These are phyloP conservation scores for Uropetala carovei DNA, from an alignment of 2,888 invertebrate species.

Conservation along the genomic window DNA sequence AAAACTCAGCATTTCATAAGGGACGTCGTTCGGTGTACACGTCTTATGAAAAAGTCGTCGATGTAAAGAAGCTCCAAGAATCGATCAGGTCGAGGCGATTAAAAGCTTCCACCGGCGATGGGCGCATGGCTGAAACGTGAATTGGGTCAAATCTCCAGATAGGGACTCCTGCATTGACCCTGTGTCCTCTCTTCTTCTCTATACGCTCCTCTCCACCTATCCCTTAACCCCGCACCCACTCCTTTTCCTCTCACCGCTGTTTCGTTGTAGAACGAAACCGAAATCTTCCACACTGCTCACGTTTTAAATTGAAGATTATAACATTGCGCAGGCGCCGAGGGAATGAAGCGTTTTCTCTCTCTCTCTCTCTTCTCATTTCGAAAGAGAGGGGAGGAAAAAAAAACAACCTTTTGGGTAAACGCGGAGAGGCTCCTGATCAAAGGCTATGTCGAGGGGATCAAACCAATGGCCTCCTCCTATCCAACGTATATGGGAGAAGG, in stretches of 20 bases:
- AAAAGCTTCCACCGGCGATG: neutral
- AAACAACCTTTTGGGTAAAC: neutral
- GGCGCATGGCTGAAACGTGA: neutral
- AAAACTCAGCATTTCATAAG: neutral
- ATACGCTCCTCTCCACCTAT: neutral
- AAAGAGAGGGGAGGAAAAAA: neutral
- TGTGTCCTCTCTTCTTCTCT: neutral
- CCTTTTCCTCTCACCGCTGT: neutral
- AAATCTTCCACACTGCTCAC: neutral
- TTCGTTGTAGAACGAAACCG: neutral
- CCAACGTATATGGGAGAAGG: neutral
- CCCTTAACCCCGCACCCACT: neutral
- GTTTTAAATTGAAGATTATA: neutral
- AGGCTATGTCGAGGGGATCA: slow-evolving; percentile 33
- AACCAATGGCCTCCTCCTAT: neutral
- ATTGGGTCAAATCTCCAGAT: neutral
- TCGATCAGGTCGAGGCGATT: neutral
- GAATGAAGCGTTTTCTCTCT: neutral
- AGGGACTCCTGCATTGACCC: neutral
- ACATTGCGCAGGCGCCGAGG: neutral
- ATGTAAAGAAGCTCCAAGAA: neutral
- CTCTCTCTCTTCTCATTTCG: neutral
- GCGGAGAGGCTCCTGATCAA: slow-evolving; percentile 23
- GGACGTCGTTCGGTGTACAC: neutral
- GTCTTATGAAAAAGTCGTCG: neutral